Conservation (phyloP, 2,113 vertebrate genomes). For the Silurus meridionalis region DNA sequence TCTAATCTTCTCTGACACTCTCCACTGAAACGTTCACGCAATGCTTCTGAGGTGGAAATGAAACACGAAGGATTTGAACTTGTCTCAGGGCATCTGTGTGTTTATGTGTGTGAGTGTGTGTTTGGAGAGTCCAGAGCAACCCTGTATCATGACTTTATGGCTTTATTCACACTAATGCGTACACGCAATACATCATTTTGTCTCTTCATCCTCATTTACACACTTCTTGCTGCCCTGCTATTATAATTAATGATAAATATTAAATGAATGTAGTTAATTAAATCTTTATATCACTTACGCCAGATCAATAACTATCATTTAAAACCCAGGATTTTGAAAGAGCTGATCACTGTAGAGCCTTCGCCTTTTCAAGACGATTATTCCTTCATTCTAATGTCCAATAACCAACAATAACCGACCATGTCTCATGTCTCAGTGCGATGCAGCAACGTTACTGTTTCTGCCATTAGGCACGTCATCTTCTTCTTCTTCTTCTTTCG, state of each 20-base stretch:
- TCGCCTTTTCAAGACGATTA: neutral
- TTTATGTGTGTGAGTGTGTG: neutral
- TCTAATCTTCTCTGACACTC: constrained; percentile 47
- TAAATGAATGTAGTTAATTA: no score
- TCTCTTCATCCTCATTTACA: neutral
- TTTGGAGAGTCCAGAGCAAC: neutral
- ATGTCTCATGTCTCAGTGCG: neutral
- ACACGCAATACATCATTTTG: neutral
- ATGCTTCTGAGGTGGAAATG: constrained; percentile 7
- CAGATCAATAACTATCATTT: neutral
- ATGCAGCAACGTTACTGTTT: neutral
- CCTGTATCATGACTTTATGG: neutral
- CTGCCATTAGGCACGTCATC: neutral
- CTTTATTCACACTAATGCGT: neutral
- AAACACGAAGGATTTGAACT: neutral
- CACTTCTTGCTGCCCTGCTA: neutral
- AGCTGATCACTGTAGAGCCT: neutral
- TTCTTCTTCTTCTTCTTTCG: no score
- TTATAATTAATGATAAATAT: neutral
- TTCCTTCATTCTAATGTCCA: neutral
- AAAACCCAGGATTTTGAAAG: no score
- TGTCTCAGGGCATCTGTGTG: neutral
- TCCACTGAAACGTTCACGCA: constrained; percentile 10
- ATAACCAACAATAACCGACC: no score
- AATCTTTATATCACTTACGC: neutral